Percentiles rank a stretch among this genome's conserved stretches.
These are phyloP conservation scores for Andrena haemorrhoa DNA, from an alignment of 2,888 invertebrate species.

Conservation along the genomic window DNA sequence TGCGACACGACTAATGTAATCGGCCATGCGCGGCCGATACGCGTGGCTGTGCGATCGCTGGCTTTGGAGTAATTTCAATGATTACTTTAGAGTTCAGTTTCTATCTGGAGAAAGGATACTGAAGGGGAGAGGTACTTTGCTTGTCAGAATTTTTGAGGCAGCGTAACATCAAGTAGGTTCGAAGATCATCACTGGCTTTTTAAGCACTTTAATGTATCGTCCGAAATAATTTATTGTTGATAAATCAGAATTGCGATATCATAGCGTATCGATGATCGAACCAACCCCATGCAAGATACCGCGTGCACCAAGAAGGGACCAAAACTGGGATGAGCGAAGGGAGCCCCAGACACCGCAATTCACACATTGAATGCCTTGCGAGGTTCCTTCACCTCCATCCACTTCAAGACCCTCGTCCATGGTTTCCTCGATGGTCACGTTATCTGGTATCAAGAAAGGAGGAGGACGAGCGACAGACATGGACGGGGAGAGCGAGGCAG, in stretches of 20 bases:
- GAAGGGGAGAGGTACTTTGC: no score
- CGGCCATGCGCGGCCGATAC: not conserved
- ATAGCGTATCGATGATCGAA: slow-evolving; percentile 46
- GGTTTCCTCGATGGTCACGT: slow-evolving; percentile 71
- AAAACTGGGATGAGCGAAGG: slow-evolving; percentile 35
- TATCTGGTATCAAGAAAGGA: slow-evolving; percentile 75
- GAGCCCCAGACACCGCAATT: slow-evolving; percentile 74
- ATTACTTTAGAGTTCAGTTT: not conserved
- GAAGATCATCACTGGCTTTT: no score
- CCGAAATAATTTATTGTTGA: no score
- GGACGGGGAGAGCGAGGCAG: slow-evolving; percentile 41
- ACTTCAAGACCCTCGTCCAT: slow-evolving; percentile 69
- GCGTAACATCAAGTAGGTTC: no score
- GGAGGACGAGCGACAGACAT: slow-evolving; percentile 41
- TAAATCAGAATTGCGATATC: slow-evolving; percentile 20
- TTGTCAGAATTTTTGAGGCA: no score
- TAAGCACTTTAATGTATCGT: no score
- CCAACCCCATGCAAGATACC: slow-evolving; percentile 51
- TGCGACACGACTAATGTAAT: slow-evolving; percentile 28
- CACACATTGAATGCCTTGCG: slow-evolving; percentile 78
- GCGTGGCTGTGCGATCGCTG: not conserved
- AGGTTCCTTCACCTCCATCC: slow-evolving; percentile 63
- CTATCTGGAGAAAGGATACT: not conserved
- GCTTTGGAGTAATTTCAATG: not conserved
- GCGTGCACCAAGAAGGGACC: slow-evolving; percentile 30